Evolutionary conservation across 1,140 invertebrate genomes (phyloP).

Genomic region (Cylas formicarius): DNA sequence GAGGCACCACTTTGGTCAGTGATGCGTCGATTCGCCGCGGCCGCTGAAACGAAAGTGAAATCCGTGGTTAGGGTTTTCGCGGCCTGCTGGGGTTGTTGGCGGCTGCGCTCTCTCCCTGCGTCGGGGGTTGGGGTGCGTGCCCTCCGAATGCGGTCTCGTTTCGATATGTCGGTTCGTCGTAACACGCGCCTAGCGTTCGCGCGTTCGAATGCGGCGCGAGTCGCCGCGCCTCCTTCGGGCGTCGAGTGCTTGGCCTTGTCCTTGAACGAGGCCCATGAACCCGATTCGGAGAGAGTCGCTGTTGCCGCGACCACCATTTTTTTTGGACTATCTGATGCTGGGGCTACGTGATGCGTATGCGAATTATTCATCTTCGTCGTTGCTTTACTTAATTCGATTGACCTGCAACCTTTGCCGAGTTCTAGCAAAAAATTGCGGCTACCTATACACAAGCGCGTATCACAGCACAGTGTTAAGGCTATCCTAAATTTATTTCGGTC

Average conservation of each 20-base stretch:
- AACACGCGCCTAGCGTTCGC: slow-evolving; percentile 13
- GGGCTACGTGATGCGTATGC: not conserved
- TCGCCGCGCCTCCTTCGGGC: slow-evolving; percentile 11
- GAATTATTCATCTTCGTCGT: not conserved
- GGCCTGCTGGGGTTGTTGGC: slow-evolving; percentile 9
- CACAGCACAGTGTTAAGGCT: too few species aligned
- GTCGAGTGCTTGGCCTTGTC: slow-evolving; percentile 41
- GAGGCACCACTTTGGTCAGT: too few species aligned
- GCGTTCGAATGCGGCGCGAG: slow-evolving; percentile 20
- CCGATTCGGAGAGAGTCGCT: slow-evolving; percentile 26
- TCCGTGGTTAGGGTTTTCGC: slow-evolving; percentile 8
- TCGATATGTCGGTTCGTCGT: slow-evolving; percentile 14
- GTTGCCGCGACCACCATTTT: slow-evolving; percentile 8
- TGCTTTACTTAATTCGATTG: slow-evolving; percentile 5
- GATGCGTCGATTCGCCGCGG: slow-evolving; percentile 10
- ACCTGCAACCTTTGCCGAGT: slow-evolving; percentile 36
- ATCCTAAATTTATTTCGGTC: too few species aligned
- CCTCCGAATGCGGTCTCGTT: slow-evolving; percentile 12
- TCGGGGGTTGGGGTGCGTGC: slow-evolving; percentile 8
- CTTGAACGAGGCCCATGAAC: slow-evolving; percentile 43
- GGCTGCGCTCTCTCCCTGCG: slow-evolving; percentile 7
- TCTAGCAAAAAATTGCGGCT: slow-evolving; percentile 10
- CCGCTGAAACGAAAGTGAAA: slow-evolving; percentile 21
- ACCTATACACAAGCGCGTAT: too few species aligned
- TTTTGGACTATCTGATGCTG: too few species aligned